phyloP scores from a whole-genome alignment of 2,888 invertebrate genomes.

The Sarcophaga subvicina region DNA sequence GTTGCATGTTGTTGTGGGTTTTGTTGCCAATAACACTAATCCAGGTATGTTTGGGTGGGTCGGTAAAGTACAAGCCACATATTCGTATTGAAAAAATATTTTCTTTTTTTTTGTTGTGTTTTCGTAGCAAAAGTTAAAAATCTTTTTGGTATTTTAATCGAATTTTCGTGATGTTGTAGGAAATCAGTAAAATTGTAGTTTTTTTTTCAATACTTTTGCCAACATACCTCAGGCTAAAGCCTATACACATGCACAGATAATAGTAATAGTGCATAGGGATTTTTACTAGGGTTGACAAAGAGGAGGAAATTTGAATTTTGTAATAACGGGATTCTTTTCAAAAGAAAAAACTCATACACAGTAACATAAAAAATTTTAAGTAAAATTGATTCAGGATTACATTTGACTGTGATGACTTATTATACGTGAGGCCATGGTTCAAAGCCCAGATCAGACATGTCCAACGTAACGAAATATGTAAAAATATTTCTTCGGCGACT shows the following conservation, averaged over 20 bases:
- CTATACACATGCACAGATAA: background rate
- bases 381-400: too few relatives aligned
- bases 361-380: too few relatives aligned
- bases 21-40: conserved; percentile 42
- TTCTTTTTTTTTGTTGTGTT: background rate
- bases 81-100: background rate
- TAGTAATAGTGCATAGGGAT: background rate
- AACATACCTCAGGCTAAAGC: conserved; percentile 1
- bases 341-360: too few relatives aligned
- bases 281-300: background rate
- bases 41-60: conserved; percentile 22
- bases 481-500: too few relatives aligned
- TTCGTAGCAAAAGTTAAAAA: conserved; percentile 59
- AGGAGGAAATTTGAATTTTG: too few relatives aligned
- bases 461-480: too few relatives aligned
- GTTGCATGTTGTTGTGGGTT: conserved; percentile 41
- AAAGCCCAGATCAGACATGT: too few relatives aligned
- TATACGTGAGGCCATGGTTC: too few relatives aligned
- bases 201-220: conserved; percentile 50
- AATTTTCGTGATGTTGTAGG: conserved; percentile 69
- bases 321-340: too few relatives aligned
- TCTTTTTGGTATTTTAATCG: conserved; percentile 69
- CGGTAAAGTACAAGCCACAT: conserved; percentile 27
- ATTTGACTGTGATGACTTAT: too few relatives aligned
- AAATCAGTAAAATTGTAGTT: conserved; percentile 53